Conservation (phyloP, 2,888 invertebrate species). For the Leptinotarsa tumamoca region DNA sequence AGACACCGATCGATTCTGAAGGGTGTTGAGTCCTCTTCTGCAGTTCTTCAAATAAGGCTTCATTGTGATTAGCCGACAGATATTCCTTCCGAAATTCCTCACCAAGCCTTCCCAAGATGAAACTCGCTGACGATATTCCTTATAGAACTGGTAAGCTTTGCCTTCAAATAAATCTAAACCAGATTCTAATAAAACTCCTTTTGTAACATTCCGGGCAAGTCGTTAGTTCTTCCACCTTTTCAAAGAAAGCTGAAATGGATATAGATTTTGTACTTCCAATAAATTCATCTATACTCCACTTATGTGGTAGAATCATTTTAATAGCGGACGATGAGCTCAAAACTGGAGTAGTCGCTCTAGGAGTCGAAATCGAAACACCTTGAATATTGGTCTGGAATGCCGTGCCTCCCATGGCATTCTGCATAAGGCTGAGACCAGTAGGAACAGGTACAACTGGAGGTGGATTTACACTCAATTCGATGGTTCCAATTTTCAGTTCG, state of each 20-base stretch:
- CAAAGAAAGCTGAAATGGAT: constrained; percentile 22
- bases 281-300: constrained; percentile 20
- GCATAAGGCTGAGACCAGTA: too few relatives aligned
- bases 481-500: not conserved
- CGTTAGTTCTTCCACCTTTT: constrained; percentile 18
- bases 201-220: constrained; percentile 8
- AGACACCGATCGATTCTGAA: constrained; percentile 5
- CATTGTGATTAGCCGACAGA: constrained; percentile 19
- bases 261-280: not conserved
- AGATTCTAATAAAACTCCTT: constrained; percentile 23
- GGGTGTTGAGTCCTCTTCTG: constrained; percentile 6
- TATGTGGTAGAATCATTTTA: constrained; percentile 26
- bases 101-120: constrained; percentile 25
- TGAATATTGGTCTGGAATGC: not conserved
- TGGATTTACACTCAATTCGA: not conserved
- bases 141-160: constrained; percentile 10
- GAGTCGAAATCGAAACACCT: not conserved
- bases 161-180: constrained; percentile 25
- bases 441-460: too few relatives aligned
- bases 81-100: constrained; percentile 20
- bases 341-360: not conserved
- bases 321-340: not conserved
- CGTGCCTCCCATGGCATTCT: not conserved
- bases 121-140: not conserved
- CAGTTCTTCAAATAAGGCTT: constrained; percentile 2